These are phyloP conservation scores for Lagodon rhomboides DNA, from an alignment of 2,797 vertebrate genomes.

Conservation along the genomic window DNA sequence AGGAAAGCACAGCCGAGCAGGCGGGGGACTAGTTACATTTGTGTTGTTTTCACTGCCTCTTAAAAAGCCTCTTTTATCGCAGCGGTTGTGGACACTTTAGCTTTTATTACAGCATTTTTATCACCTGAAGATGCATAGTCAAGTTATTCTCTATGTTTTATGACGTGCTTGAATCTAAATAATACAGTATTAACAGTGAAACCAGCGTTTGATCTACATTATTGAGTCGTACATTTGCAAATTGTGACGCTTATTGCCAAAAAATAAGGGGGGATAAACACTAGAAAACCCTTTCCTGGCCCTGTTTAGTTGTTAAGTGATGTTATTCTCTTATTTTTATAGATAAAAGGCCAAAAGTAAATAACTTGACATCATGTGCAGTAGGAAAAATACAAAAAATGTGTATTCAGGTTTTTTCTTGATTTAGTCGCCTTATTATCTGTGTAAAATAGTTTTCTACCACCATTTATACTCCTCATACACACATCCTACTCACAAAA, in stretches of 20 bases:
- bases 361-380: neutral
- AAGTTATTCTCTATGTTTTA: constrained; percentile 30
- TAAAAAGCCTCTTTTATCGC: constrained; percentile 58
- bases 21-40: constrained; percentile 54
- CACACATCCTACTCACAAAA: neutral
- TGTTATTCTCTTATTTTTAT: neutral
- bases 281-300: neutral
- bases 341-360: neutral
- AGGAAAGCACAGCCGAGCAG: constrained; percentile 38
- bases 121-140: constrained; percentile 46
- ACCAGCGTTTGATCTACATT: neutral
- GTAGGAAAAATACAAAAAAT: neutral
- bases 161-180: constrained; percentile 26
- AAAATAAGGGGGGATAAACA: neutral
- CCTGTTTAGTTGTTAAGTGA: neutral
- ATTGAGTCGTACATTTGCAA: constrained; percentile 6
- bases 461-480: too few relatives aligned
- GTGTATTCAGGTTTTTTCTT: neutral
- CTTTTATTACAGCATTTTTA: constrained; percentile 56
- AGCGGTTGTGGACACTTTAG: constrained; percentile 47
- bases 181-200: constrained; percentile 3
- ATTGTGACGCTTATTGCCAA: neutral
- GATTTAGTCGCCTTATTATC: too few relatives aligned
- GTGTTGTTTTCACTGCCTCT: constrained; percentile 66
- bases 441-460: too few relatives aligned